Percentiles rank a stretch among this genome's conserved stretches.
Conservation (phyloP, 92 coral and sea anemone genomes). For the Epizoanthus scotinus region DNA sequence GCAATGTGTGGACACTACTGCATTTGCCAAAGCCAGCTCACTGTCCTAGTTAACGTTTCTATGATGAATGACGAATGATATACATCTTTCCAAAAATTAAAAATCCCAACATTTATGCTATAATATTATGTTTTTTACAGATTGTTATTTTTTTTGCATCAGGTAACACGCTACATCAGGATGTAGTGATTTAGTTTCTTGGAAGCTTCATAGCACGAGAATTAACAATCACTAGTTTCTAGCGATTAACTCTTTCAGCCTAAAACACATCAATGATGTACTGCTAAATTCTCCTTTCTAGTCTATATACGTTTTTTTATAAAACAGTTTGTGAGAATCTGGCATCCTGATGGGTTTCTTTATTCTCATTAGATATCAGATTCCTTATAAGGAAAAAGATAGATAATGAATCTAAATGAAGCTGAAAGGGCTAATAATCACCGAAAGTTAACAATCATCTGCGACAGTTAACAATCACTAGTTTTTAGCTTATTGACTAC, state of each 20-base stretch:
- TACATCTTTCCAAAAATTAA: slow-evolving; percentile 46
- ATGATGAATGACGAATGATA: slow-evolving; percentile 39
- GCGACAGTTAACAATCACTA: slow-evolving; percentile 25
- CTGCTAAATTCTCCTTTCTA: too few species aligned
- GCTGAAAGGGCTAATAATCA: too few species aligned
- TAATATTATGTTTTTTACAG: slow-evolving; percentile 28
- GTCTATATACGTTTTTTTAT: too few species aligned
- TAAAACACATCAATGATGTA: too few species aligned
- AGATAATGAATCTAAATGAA: too few species aligned
- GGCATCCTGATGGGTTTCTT: too few species aligned
- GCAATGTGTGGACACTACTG: not conserved
- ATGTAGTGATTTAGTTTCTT: slow-evolving; percentile 22
- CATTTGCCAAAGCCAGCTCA: slow-evolving; percentile 30
- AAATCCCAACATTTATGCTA: slow-evolving; percentile 29
- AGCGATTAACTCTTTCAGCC: too few species aligned
- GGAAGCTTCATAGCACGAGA: slow-evolving; percentile 9
- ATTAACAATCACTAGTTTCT: slow-evolving; percentile 14
- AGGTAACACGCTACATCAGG: not conserved
- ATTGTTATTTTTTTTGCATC: slow-evolving; percentile 33
- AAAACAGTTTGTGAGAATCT: too few species aligned
- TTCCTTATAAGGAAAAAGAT: too few species aligned
- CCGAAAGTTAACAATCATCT: slow-evolving; percentile 2
- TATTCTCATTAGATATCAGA: too few species aligned
- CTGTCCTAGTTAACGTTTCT: slow-evolving; percentile 13
- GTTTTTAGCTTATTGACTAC: slow-evolving; percentile 19